Evolutionary conservation across 2,888 invertebrate species (phyloP).

Genomic region (Tetheella fluctuosa): DNA sequence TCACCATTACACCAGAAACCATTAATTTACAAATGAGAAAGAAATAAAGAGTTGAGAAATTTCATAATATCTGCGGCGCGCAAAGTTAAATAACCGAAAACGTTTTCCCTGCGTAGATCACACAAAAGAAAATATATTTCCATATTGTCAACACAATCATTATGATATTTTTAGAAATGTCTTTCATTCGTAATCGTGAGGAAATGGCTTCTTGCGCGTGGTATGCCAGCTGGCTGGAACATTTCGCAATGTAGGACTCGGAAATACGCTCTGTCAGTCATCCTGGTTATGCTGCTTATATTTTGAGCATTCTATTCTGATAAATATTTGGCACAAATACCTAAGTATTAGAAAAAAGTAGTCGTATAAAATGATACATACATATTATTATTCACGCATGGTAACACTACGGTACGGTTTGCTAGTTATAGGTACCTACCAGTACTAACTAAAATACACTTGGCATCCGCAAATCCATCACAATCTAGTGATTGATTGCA

Average conservation of each 20-base stretch:
- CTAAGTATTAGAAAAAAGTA: neutral
- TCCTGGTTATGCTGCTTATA: neutral
- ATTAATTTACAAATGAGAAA: too few species aligned
- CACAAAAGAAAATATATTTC: neutral
- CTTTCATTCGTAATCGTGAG: conserved; percentile 2
- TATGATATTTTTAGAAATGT: neutral
- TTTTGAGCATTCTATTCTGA: neutral
- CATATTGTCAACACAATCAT: neutral
- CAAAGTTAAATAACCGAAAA: too few species aligned
- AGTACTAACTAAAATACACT: conserved; percentile 2
- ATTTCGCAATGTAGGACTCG: neutral
- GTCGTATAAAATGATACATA: neutral
- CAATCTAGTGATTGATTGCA: conserved; percentile 7
- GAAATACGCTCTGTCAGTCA: neutral
- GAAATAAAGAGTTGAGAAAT: too few species aligned
- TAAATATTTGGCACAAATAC: neutral
- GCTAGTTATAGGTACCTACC: neutral
- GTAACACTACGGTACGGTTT: neutral
- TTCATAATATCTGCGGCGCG: too few species aligned
- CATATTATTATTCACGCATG: neutral
- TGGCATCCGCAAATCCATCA: conserved; percentile 5
- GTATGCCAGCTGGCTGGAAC: neutral
- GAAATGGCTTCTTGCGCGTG: neutral
- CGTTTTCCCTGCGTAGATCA: too few species aligned
- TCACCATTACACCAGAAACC: too few species aligned